These are phyloP conservation scores for Oryzias sinensis DNA, from an alignment of 2,797 vertebrate species.

Conservation along the genomic window DNA sequence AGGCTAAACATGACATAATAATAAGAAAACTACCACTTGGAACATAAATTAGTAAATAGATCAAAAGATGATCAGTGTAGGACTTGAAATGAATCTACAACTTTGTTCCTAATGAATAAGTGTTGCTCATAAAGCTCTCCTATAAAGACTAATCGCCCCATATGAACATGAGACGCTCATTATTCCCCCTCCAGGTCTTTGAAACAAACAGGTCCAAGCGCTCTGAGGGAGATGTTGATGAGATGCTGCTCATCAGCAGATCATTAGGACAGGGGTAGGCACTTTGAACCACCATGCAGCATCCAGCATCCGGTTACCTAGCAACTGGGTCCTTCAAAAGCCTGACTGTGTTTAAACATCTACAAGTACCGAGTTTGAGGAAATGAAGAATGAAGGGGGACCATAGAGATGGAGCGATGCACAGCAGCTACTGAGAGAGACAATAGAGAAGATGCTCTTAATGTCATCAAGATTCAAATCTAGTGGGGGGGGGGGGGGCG, in stretches of 20 bases:
- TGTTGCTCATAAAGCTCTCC: slow-evolving; percentile 1
- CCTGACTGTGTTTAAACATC: slow-evolving; percentile 60
- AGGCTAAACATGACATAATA: no score
- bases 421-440: slow-evolving; percentile 1
- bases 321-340: slow-evolving; percentile 74
- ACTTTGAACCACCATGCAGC: slow-evolving; percentile 64
- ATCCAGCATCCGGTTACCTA: slow-evolving; percentile 77
- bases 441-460: not conserved
- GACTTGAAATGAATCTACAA: slow-evolving; percentile 8
- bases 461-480: no score
- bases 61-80: not conserved
- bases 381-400: slow-evolving; percentile 41
- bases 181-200: slow-evolving; percentile 9
- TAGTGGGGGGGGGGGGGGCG: no score
- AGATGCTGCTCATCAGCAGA: slow-evolving; percentile 54
- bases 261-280: slow-evolving; percentile 44
- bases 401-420: slow-evolving; percentile 12
- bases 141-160: slow-evolving; percentile 17
- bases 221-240: slow-evolving; percentile 29
- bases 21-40: no score
- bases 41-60: no score
- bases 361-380: slow-evolving; percentile 56
- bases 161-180: not conserved
- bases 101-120: not conserved
- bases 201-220: slow-evolving; percentile 20